A percentile compares a stretch with the other conserved stretches of the same genome.
These are phyloP conservation scores for Microtus pennsylvanicus DNA, from an alignment of 2,113 vertebrate genomes.

Conservation along the genomic window DNA sequence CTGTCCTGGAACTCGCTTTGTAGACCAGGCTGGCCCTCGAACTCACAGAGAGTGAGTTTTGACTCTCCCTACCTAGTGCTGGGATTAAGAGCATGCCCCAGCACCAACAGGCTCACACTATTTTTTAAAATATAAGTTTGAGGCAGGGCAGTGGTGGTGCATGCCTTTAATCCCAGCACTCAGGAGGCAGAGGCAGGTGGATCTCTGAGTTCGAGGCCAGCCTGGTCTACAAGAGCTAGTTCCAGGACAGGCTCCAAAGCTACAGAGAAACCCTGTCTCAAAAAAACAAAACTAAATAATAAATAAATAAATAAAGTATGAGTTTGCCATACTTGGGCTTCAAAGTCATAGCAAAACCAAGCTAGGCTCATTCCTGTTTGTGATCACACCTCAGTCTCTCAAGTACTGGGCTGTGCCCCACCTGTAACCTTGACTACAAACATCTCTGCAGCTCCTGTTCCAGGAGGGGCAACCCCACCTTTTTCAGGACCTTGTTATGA, in stretches of 20 bases:
- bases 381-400: neutral
- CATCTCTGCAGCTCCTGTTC: too few species aligned
- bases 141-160: too few species aligned
- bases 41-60: neutral
- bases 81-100: neutral
- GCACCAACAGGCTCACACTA: neutral
- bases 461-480: too few species aligned
- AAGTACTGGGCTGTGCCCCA: neutral
- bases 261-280: too few species aligned
- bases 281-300: too few species aligned
- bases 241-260: too few species aligned
- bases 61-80: neutral
- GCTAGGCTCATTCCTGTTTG: neutral
- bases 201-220: too few species aligned
- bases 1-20: neutral
- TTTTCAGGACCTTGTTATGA: neutral
- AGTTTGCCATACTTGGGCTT: neutral
- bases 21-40: neutral
- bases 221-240: too few species aligned
- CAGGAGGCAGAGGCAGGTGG: too few species aligned
- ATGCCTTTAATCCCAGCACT: too few species aligned
- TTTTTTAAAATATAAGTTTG: neutral
- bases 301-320: too few species aligned
- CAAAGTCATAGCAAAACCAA: neutral
- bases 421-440: neutral